phyloP scores from a whole-genome alignment of 2,113 vertebrate genomes.

The Vireo altiloquus region DNA sequence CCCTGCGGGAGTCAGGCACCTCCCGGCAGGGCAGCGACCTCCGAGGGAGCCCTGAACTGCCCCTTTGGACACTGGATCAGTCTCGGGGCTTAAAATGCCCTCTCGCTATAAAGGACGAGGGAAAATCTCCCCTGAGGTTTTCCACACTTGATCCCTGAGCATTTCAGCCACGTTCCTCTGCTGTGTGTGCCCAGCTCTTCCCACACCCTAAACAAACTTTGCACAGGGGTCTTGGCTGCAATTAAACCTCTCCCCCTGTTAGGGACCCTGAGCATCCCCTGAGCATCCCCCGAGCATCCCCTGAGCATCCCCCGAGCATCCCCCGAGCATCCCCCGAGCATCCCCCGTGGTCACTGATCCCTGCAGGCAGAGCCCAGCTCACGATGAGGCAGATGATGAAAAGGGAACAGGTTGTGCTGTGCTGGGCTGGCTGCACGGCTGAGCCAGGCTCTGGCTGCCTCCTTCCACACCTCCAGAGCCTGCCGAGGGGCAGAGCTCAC shows the following conservation, averaged over 20 bases:
- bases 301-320: no score
- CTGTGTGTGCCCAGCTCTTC: neutral
- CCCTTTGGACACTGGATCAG: neutral
- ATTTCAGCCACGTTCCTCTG: neutral
- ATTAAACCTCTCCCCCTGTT: neutral
- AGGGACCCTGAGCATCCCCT: neutral
- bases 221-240: neutral
- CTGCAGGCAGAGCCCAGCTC: rapidly evolving
- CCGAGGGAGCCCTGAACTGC: neutral
- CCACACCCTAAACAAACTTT: no score
- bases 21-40: neutral
- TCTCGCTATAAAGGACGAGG: neutral
- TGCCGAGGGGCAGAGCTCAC: neutral
- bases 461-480: neutral
- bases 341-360: rapidly evolving
- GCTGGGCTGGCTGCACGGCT: neutral
- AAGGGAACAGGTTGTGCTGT: rapidly evolving
- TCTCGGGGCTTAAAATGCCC: neutral
- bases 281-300: no score
- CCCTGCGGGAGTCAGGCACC: rapidly evolving
- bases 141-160: neutral
- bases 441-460: neutral
- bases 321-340: no score
- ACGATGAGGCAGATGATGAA: rapidly evolving
- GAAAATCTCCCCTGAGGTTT: neutral